Base-by-base conservation (phyloP, 2,113 vertebrate species). In the Ginglymostoma cirratum region DNA sequence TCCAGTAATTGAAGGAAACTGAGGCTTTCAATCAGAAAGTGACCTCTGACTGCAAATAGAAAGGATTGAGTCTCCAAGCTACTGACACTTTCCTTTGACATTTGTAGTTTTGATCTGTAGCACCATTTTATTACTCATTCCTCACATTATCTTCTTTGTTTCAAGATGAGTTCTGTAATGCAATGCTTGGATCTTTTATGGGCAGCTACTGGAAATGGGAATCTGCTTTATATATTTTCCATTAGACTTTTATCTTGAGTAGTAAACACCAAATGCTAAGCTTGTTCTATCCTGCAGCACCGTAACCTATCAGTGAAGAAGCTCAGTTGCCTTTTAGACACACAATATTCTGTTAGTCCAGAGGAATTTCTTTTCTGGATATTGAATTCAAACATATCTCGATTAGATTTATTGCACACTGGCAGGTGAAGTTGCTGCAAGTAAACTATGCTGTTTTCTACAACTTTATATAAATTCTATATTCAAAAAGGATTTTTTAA, bases 81-180 rank as follows among this genome's bases (percentile, higher is more conserved):
- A 34, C 61, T n/a, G 52, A 38, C 55, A n/a, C 34, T 61, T 38
- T 93, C 30, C 34, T 92, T 92, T 92, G 89, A n/a, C 55, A 38
- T n/a, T 92, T 65, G 55, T 92, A 92, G 55, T 65, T 92, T 52
- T 92, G 61, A 92, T 17, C 65, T 92, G 34, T 66, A 93, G 38
- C 89, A 65, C 15, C 19, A 66, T 93, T 93, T n/a, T 38, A n/a
- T 65, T 2, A n/a, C 30, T 66, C 19, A 7, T 38, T 67, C 55
- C 61, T 93, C 34, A 30, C 89, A 93, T 93, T 93, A 66, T 38
- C 34, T 38, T 15, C 65, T 67, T 93, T 95, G 93, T 69, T 24
- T 61, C 42, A 48, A 45, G n/a, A 12, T 6, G n/a, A 94, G 12
- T 38, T 12, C 67, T 72, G 24, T 52, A 24, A 67, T 21, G 65